Percentiles rank a stretch among this genome's conserved stretches.
Conservation (phyloP, 2,888 invertebrate species). For the Brenthis hecate region DNA sequence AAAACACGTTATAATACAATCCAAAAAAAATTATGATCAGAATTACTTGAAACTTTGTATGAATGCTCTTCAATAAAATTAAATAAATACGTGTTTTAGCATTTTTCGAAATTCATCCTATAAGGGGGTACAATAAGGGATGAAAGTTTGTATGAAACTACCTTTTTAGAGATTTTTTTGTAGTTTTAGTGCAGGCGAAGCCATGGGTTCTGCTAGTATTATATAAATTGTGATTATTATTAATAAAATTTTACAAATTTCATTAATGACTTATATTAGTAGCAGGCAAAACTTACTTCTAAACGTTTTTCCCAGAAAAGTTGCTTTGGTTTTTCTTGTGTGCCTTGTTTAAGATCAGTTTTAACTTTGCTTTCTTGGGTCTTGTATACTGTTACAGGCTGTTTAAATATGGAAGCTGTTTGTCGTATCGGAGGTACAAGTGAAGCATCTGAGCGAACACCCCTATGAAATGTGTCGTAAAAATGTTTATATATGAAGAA, state of each 20-base stretch:
- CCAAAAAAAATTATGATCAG: no score
- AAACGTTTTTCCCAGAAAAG: constrained; percentile 92
- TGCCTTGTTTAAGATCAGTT: constrained; percentile 94
- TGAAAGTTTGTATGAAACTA: no score
- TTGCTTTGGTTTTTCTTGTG: constrained; percentile 96
- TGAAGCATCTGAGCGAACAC: constrained; percentile 92
- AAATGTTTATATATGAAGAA: not conserved
- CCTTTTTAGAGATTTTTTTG: no score
- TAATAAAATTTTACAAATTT: not conserved
- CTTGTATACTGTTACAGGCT: constrained; percentile 97
- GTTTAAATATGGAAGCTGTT: constrained; percentile 99
- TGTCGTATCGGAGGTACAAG: constrained; percentile 97
- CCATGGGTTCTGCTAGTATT: no score
- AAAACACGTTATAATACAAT: no score
- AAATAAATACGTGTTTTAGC: no score
- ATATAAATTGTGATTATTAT: not conserved
- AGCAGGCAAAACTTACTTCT: constrained; percentile 57
- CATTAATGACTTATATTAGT: no score
- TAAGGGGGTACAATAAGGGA: no score
- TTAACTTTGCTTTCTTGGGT: constrained; percentile 96
- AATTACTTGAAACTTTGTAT: no score
- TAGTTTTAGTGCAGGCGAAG: no score
- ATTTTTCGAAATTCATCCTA: no score
- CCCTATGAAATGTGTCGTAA: constrained; percentile 72
- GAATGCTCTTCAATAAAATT: no score